phyloP scores from a whole-genome alignment of 2,888 invertebrate species.

The Allolobophora icterica region DNA sequence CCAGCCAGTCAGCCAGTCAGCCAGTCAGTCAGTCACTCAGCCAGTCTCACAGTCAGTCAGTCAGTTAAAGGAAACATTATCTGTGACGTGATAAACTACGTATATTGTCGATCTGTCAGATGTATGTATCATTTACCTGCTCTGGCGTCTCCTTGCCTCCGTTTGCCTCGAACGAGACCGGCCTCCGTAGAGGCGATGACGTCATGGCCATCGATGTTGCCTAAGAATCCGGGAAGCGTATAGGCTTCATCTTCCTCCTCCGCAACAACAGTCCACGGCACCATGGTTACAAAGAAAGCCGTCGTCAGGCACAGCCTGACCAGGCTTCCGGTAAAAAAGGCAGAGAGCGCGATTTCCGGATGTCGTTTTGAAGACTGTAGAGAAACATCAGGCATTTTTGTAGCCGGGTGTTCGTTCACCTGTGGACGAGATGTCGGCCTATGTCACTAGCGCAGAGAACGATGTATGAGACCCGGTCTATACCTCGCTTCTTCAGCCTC shows the following conservation, averaged over 20 bases:
- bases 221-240: not conserved
- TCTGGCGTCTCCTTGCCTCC: constrained; percentile 21
- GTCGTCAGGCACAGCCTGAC: not conserved
- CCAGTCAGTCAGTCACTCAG: too few species aligned
- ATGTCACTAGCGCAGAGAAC: not conserved
- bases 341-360: not conserved
- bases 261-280: not conserved
- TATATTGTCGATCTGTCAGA: too few species aligned
- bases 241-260: not conserved
- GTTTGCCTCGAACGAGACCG: constrained; percentile 29
- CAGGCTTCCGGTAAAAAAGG: not conserved
- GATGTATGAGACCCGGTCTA: not conserved
- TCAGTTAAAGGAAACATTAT: not conserved
- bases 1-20: not conserved
- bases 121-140: constrained; percentile 29
- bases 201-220: constrained; percentile 26
- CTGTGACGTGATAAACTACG: too few species aligned
- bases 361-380: not conserved
- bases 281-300: not conserved
- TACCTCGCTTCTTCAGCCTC: not conserved
- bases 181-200: constrained; percentile 5
- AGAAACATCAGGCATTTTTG: not conserved
- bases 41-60: constrained; percentile 32
- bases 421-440: too few species aligned
- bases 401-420: not conserved